Evolutionary conservation across 2,113 vertebrate species (phyloP).

Genomic region (Grus americana): DNA sequence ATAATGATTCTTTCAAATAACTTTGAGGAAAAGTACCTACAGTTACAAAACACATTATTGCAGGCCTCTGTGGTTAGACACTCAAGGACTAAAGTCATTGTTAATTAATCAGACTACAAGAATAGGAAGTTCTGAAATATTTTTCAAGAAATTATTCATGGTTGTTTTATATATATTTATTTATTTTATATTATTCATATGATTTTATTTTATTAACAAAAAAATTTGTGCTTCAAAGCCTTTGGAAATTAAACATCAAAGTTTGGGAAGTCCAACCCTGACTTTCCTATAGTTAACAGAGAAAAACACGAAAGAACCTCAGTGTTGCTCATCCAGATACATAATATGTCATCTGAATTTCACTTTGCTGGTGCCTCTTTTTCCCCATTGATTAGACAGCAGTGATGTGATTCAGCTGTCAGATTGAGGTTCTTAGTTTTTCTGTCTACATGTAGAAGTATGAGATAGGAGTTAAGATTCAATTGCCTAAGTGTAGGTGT

Average conservation of each 20-base stretch:
- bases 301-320: neutral
- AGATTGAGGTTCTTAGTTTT: neutral
- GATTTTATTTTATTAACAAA: neutral
- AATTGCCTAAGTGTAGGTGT: neutral
- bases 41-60: neutral
- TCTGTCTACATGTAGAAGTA: neutral
- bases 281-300: neutral
- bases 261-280: neutral
- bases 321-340: neutral
- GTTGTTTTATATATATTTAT: too few relatives aligned
- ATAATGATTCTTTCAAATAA: neutral
- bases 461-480: neutral
- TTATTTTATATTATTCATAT: neutral
- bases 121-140: neutral
- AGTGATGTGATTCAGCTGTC: neutral
- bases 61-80: too few relatives aligned
- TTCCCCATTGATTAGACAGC: neutral
- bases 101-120: neutral
- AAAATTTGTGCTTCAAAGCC: neutral
- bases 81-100: neutral
- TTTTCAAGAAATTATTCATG: neutral
- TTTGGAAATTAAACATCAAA: neutral
- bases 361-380: neutral
- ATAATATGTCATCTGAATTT: neutral
- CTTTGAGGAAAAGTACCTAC: neutral